Conservation (phyloP, 2,113 vertebrate genomes). For the Sporophila hypoxantha region DNA sequence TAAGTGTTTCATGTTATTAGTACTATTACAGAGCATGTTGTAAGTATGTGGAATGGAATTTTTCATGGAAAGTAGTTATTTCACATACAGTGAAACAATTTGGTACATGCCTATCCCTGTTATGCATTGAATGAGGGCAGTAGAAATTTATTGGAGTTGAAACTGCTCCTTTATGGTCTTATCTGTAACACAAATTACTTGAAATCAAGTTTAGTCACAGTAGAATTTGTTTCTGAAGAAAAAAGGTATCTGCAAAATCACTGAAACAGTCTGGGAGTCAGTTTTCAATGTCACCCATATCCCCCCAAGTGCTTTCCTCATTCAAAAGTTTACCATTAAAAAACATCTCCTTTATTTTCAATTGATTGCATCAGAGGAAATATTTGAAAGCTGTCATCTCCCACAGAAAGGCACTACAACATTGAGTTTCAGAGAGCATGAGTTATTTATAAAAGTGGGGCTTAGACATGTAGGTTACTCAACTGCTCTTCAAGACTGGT, state of each 20-base stretch:
- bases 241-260: neutral
- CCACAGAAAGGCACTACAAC: neutral
- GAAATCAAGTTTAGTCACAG: neutral
- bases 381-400: conserved; percentile 6
- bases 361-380: neutral
- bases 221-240: neutral
- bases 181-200: neutral
- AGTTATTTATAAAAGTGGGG: neutral
- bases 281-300: neutral
- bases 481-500: neutral
- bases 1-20: neutral
- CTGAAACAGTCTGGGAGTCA: neutral
- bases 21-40: neutral
- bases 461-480: neutral
- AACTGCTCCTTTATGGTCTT: neutral
- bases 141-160: neutral
- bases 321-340: neutral
- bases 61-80: neutral
- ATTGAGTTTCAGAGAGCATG: neutral
- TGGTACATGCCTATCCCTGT: neutral
- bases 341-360: neutral
- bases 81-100: neutral
- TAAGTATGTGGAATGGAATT: neutral
- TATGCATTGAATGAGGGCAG: neutral
- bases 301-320: neutral